phyloP scores from a whole-genome alignment of 2,888 invertebrate species.

The Charanyca ferruginea region DNA sequence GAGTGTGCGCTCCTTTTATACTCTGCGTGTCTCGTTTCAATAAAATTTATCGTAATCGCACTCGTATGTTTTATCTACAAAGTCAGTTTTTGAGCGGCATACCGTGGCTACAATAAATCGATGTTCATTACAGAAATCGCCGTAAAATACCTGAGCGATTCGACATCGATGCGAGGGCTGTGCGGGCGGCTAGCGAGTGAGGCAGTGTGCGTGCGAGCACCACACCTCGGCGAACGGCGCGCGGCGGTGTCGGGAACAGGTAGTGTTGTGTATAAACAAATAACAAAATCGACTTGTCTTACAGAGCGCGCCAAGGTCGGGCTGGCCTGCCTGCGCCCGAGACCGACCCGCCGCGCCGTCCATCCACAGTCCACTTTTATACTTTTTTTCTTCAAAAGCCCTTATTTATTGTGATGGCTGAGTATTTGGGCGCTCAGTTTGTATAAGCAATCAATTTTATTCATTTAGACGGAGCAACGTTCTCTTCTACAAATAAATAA shows the following conservation, averaged over 20 bases:
- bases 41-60: conserved; percentile 82
- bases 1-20: conserved; percentile 72
- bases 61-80: conserved; percentile 83
- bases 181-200: conserved; percentile 65
- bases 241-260: conserved; percentile 79
- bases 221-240: conserved; percentile 64
- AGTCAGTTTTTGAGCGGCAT: conserved; percentile 82
- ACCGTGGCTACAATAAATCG: conserved; percentile 85
- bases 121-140: conserved; percentile 89
- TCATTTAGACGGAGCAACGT: conserved; percentile 89
- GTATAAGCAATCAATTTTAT: conserved; percentile 91
- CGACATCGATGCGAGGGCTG: conserved; percentile 77
- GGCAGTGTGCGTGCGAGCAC: conserved; percentile 66
- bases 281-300: conserved; percentile 91
- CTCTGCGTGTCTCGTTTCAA: conserved; percentile 77
- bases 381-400: conserved; percentile 82
- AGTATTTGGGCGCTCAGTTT: conserved; percentile 91
- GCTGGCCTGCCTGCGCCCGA: conserved; percentile 73
- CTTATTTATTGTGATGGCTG: conserved; percentile 90
- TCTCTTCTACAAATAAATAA: conserved; percentile 88
- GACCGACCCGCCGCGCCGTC: conserved; percentile 70
- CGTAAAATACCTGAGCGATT: conserved; percentile 87
- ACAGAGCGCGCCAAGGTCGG: conserved; percentile 88
- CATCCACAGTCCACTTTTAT: conserved; percentile 79
- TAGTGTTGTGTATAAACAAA: conserved; percentile 91